Evolutionary conservation across 2,888 invertebrate genomes (phyloP), one percentile per base, ranked within the genome.

Genomic region (Eueremaeus valkanovi): DNA sequence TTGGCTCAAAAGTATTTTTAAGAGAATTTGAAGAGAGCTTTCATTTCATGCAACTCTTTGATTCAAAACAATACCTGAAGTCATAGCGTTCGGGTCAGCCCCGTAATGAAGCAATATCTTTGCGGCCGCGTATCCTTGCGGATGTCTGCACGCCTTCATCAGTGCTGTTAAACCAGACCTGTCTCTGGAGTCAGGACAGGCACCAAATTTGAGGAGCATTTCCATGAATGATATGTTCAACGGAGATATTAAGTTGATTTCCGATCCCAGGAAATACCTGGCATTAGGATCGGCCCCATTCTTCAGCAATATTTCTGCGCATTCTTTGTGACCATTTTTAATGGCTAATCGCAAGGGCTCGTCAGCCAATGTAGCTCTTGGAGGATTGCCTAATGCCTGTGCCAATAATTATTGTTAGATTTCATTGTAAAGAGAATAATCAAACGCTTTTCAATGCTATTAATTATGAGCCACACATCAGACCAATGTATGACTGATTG

Each of bases 201-300:
- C 95, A 1, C 94, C 95, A 82, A 91, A 92, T 24, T 89, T 89
- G 75, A 95, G 86, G 78, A 95, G 85, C 79, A 95, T 85, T 82
- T 92, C 90, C 83, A 95, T 83, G 81, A 91, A 93, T 79, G 92
- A 90, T 73, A 90, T 85, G 81, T 93, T 91, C 78, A 89, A 83
- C 9, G 88, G 86, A 0, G 90, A 91, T 3, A 94, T 89, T 81
- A 93, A 86, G 83, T 93, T 94, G 81, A 95, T 92, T 85, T 95
- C 94, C 0, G 92, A 88, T 6, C 93, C 93, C 83, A 93, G 91
- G 85, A 94, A 93, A 84, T 93, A 93, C n/a, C 92, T 87, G 81
- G 93, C 92, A 84, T 95, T 93, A 6, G 93, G 92, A 83, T 93
- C 90, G 0, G 94, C 94, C 0, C 94, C 94, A 79, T 90, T 88